Conservation (phyloP, 37 sponge, comb jelly and placozoan genomes). For the Hormiphora californensis region DNA sequence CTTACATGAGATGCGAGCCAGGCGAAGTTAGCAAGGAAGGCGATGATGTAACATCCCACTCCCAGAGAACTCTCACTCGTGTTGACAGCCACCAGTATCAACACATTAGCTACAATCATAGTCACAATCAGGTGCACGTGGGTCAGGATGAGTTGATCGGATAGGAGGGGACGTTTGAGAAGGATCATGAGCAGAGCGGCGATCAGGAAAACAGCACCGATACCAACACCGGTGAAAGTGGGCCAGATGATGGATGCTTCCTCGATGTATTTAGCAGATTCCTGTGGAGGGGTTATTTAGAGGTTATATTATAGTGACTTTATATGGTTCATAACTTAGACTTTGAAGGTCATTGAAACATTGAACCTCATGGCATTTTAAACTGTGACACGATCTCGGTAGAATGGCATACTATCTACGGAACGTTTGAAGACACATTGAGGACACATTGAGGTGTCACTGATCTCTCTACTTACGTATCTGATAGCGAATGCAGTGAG, state of each 20-base stretch:
- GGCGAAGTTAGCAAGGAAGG: background rate
- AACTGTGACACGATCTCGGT: too few species aligned
- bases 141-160: background rate
- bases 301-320: background rate
- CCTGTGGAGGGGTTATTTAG: background rate
- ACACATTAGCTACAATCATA: background rate
- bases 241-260: background rate
- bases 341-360: too few species aligned
- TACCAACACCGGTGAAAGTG: background rate
- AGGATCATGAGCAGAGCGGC: background rate
- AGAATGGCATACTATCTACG: too few species aligned
- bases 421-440: too few species aligned
- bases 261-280: background rate
- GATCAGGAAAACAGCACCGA: background rate
- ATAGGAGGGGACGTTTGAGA: background rate
- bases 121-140: background rate
- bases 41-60: background rate
- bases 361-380: too few species aligned
- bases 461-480: background rate
- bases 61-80: background rate
- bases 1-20: conserved; percentile 12
- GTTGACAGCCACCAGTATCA: background rate
- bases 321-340: too few species aligned
- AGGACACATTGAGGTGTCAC: too few species aligned
- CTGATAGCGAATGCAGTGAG: conserved; percentile 1